These are phyloP conservation scores for Anoplopoma fimbria DNA, from an alignment of 2,113 vertebrate species.

Conservation along the genomic window DNA sequence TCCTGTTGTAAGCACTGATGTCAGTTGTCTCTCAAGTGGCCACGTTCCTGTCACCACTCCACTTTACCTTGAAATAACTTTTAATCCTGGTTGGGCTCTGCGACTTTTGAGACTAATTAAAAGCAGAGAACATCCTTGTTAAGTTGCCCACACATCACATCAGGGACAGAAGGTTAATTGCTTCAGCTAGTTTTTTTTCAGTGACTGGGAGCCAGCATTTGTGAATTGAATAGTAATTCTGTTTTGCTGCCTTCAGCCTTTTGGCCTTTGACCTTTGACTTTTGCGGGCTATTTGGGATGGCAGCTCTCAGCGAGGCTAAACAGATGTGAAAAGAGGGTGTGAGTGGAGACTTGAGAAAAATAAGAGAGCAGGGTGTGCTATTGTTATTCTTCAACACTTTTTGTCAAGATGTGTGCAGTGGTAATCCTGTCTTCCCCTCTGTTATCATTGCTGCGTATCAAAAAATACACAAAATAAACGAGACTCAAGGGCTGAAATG, in stretches of 20 bases:
- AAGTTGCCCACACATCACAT: slow-evolving; percentile 60
- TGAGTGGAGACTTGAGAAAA: not conserved
- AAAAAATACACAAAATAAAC: no score
- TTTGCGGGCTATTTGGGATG: slow-evolving; percentile 30
- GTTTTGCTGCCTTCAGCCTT: slow-evolving; percentile 45
- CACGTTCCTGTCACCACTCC: not conserved
- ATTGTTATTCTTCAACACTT: slow-evolving; percentile 1
- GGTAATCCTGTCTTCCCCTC: not conserved
- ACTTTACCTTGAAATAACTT: slow-evolving; percentile 63
- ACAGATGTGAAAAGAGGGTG: not conserved
- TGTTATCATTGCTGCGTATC: not conserved
- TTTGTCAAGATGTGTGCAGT: not conserved
- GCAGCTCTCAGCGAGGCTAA: not conserved
- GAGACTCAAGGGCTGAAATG: not conserved
- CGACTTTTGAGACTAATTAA: slow-evolving; percentile 73
- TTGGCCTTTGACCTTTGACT: slow-evolving; percentile 42
- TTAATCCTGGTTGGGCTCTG: slow-evolving; percentile 51
- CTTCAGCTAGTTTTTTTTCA: slow-evolving; percentile 51
- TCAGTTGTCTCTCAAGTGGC: slow-evolving; percentile 37
- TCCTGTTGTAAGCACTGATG: slow-evolving; percentile 22
- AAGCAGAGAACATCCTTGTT: slow-evolving; percentile 56
- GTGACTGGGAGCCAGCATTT: slow-evolving; percentile 19
- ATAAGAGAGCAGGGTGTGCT: not conserved
- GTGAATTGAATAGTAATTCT: slow-evolving; percentile 71
- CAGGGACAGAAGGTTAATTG: slow-evolving; percentile 77